Evolutionary conservation across 2,113 vertebrate species (phyloP), one percentile per base, ranked within the genome.

Genomic region (Morone chrysops): DNA sequence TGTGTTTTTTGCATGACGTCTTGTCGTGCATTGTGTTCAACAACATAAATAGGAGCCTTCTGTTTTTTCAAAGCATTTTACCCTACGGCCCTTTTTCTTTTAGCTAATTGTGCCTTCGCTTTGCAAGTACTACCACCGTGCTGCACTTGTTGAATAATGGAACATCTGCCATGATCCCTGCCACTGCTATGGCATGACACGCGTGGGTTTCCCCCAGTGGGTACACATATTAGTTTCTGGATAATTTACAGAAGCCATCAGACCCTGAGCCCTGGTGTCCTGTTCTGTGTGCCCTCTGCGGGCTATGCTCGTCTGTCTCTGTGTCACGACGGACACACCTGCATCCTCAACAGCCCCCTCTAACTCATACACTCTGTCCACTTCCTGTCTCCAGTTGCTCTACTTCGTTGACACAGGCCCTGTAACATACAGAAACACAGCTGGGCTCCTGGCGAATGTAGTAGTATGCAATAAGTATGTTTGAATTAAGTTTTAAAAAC

Each of bases 261-360:
- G 78, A 71, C 65, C 82, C 75, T 10, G 61, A 67, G 70, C 67
- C 72, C 87, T 14, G 22, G 71, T 84, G 76, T 92, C 89, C 83
- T 81, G 61, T 48, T 78, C 75, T 31, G 41, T 82, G 40, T 81
- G 78, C 79, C 72, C 72, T 84, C 67, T 72, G 57, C 9, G 14
- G 8, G 50, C 72, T 62, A 60, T 38, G 59, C 84, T 76, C 11
- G 9, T 79, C 62, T 78, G 65, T 81, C 67, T 90, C 89, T 90
- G 84, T 87, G 90, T 95, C 93, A 88, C 80, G 81, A 89, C 90
- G 90, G 93, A 95, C 94, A 93, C 95, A 96, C 94, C 95, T 96
- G 96, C 93, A 94, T 96, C 96, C 89, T 84, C 79, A 61, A 40
- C 70, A 17, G 50, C 38, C 53, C 47, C 18, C 56, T 74, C 54